Evolutionary conservation across 2,888 invertebrate species (phyloP), one percentile per base, ranked within the genome.

Genomic region (Willowsia nigromaculata): DNA sequence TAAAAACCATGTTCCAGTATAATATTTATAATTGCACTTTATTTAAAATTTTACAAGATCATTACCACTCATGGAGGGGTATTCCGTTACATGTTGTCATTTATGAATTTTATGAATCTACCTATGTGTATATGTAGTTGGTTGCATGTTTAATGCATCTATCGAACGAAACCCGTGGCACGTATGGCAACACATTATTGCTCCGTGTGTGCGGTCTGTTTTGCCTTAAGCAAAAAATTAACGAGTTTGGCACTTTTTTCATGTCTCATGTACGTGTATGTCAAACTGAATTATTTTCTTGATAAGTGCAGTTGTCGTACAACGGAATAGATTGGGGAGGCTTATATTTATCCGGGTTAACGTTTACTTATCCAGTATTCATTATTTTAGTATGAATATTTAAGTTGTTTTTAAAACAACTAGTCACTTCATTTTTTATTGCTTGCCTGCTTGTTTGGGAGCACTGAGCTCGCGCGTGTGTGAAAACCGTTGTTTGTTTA

Each of bases 41-140:
- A 40, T 71, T 71, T 71, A 71, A 71, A 71, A 40, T 68, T 40
- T 71, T 71, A 71, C 71, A 71, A 71, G 71, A 71, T 71, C 71
- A 71, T 71, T 71, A 71, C 71, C 71, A 71, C 71, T 47, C 47
- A 13, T 47, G 13, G 40, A 71, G 25, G 2, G 11, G 40, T 68
- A 68, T 68, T 27, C 68, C 40, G 47, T 71, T 71, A 43, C 43
- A 22, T 27, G 27, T 22, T 68, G 71, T 27, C 71, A 40, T 71
- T 71, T 71, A 43, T n/a, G n/a, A n/a, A n/a, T n/a, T n/a, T n/a
- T n/a, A n/a, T n/a, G n/a, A n/a, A n/a, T n/a, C n/a, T n/a, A n/a
- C n/a, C n/a, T n/a, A n/a, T n/a, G n/a, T n/a, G n/a, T n/a, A 43
- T 30, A 43, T 43, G 71, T 13, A 71, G 18, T 27, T 33, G 33